Conservation (phyloP, 2,797 vertebrate genomes). For the Pelochelys cantorii region DNA sequence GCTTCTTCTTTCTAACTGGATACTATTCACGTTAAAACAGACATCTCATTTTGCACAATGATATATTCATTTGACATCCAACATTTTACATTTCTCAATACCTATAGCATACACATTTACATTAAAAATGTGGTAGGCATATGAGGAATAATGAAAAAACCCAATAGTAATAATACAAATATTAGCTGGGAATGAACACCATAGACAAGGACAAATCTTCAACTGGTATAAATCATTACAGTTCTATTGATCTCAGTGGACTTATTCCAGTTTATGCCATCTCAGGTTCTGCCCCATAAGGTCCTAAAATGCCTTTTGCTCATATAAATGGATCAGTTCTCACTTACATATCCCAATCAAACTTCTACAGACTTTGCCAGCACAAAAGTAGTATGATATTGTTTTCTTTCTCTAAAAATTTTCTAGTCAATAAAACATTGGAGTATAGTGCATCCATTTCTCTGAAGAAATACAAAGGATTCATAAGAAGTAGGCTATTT, state of each 20-base stretch:
- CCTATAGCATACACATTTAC: background rate
- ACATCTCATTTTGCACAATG: background rate
- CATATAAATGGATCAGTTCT: background rate
- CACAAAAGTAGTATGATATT: background rate
- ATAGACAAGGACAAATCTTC: background rate
- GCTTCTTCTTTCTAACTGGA: background rate
- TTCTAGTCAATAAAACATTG: background rate
- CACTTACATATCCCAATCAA: background rate
- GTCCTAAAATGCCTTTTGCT: background rate
- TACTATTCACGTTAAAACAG: background rate
- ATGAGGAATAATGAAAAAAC: slow-evolving; percentile 6
- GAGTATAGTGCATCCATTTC: background rate
- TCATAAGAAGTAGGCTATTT: background rate
- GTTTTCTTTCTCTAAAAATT: background rate
- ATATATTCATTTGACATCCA: background rate
- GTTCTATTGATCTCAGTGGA: background rate
- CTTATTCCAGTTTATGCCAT: background rate
- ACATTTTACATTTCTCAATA: background rate
- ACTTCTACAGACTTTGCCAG: background rate
- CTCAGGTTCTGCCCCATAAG: background rate
- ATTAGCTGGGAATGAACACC: background rate
- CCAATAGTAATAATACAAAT: background rate
- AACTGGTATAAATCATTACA: background rate
- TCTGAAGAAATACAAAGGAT: background rate
- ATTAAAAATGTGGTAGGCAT: background rate